These are phyloP conservation scores for Musca vetustissima DNA, from an alignment of 1,140 invertebrate genomes.

Conservation along the genomic window DNA sequence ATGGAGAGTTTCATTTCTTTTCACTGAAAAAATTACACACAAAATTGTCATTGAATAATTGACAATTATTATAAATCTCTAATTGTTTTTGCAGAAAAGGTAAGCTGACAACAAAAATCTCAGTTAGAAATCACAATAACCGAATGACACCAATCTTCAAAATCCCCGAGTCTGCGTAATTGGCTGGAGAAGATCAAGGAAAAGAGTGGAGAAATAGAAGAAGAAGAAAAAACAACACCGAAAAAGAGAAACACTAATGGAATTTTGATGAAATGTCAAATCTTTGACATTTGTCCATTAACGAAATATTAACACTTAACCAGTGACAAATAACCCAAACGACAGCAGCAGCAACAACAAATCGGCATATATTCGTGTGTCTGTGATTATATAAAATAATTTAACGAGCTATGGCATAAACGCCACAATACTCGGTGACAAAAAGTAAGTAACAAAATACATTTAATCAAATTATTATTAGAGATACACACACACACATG, in stretches of 20 bases:
- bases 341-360: neutral
- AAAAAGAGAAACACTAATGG: conserved; percentile 9
- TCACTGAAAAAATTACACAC: too few relatives aligned
- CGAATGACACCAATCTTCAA: neutral
- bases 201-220: too few relatives aligned
- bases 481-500: too few relatives aligned
- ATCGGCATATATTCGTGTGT: neutral
- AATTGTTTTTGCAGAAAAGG: neutral
- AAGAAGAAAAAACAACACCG: too few relatives aligned
- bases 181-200: neutral
- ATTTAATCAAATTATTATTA: conserved; percentile 4
- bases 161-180: neutral
- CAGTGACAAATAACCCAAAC: too few relatives aligned
- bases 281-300: conserved; percentile 18
- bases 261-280: conserved; percentile 15
- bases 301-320: conserved; percentile 15
- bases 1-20: too few relatives aligned
- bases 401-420: neutral
- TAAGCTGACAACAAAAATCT: neutral
- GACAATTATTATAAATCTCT: conserved; percentile 1
- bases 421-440: neutral
- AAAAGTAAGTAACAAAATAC: conserved; percentile 1
- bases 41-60: conserved; percentile 13
- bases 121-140: conserved; percentile 8
- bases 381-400: conserved; percentile 5